These are phyloP conservation scores for Thereva nobilitata DNA, from an alignment of 2,888 invertebrate species.

Conservation along the genomic window DNA sequence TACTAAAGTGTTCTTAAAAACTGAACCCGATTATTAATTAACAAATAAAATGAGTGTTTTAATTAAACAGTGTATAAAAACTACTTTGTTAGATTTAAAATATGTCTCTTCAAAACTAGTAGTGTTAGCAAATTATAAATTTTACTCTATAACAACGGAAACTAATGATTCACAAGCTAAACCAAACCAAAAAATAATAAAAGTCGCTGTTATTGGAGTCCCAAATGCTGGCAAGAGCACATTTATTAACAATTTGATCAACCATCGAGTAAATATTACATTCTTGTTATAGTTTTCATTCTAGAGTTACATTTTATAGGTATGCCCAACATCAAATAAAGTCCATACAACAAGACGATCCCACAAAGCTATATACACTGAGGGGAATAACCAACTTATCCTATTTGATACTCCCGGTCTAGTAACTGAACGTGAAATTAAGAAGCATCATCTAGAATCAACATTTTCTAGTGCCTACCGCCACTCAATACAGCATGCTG, in stretches of 20 bases:
- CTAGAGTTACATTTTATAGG: constrained; percentile 60
- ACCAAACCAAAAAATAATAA: constrained; percentile 58
- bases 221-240: constrained; percentile 98
- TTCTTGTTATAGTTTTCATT: neutral
- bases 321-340: constrained; percentile 88
- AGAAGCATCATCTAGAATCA: constrained; percentile 62
- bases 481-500: constrained; percentile 66
- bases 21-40: too few species aligned
- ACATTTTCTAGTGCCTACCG: constrained; percentile 64
- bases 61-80: too few species aligned
- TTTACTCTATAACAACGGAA: too few species aligned
- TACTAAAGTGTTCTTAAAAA: too few species aligned
- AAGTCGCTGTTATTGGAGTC: constrained; percentile 85
- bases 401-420: constrained; percentile 95
- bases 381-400: constrained; percentile 82
- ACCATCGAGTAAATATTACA: constrained; percentile 67
- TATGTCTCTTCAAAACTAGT: too few species aligned
- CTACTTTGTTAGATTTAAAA: too few species aligned
- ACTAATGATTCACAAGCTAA: neutral
- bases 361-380: constrained; percentile 72
- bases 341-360: constrained; percentile 86
- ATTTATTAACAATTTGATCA: constrained; percentile 82
- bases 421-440: constrained; percentile 68
- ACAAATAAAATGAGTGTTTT: too few species aligned
- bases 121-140: too few species aligned